Evolutionary conservation across 2,113 vertebrate species (phyloP).

Genomic region (Podiceps cristatus): DNA sequence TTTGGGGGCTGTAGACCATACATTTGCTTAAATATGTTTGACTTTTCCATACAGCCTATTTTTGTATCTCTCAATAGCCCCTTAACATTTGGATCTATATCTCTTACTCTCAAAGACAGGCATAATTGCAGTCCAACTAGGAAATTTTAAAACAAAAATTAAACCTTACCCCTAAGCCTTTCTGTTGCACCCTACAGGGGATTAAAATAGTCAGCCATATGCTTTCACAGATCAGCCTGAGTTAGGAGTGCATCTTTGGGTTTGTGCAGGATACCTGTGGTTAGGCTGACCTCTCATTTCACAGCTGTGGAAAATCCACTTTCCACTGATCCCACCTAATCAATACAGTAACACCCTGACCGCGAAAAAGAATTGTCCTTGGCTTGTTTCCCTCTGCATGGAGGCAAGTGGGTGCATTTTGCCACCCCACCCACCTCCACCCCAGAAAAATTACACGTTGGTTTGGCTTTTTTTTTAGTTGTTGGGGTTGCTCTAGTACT

Average conservation of each 20-base stretch:
- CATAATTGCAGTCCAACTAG: not conserved
- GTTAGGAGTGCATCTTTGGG: not conserved
- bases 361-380: not conserved
- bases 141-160: not conserved
- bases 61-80: not conserved
- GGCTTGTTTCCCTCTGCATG: not conserved
- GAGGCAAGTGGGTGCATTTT: not conserved
- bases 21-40: not conserved
- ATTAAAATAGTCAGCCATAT: not conserved
- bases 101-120: not conserved
- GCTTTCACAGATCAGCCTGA: not conserved
- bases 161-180: not conserved
- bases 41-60: not conserved
- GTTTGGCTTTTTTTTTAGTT: not conserved
- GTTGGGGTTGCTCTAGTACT: not conserved
- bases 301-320: not conserved
- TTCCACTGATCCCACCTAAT: rapidly evolving
- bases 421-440: not conserved
- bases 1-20: not conserved
- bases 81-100: not conserved
- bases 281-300: not conserved
- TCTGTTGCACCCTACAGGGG: not conserved
- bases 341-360: not conserved
- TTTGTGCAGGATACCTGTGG: not conserved
- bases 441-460: too few species aligned